Conservation (phyloP, 2,113 vertebrate species). For the Onychostoma macrolepis region DNA sequence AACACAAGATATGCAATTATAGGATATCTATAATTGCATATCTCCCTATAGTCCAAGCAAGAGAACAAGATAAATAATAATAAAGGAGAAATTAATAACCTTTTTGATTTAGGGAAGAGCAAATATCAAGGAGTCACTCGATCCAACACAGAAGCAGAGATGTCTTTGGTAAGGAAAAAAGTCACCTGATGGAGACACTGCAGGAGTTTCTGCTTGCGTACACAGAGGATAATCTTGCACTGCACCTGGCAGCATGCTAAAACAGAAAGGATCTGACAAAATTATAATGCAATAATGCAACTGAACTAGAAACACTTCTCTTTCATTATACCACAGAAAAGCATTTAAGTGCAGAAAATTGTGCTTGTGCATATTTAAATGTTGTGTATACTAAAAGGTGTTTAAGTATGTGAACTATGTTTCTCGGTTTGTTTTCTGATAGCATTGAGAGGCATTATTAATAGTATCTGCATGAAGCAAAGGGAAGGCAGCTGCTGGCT, state of each 20-base stretch:
- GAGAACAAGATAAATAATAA: too few relatives aligned
- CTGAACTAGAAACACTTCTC: not conserved
- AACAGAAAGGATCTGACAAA: not conserved
- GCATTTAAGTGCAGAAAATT: not conserved
- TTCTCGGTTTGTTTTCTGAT: conserved; percentile 41
- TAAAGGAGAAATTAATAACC: too few relatives aligned
- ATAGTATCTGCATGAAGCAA: conserved; percentile 47
- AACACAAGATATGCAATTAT: too few relatives aligned
- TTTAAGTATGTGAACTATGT: conserved; percentile 14
- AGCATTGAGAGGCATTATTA: conserved; percentile 51
- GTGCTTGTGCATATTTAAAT: not conserved
- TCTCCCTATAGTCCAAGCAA: too few relatives aligned
- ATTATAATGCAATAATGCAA: not conserved
- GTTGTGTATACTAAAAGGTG: not conserved
- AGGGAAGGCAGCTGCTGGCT: conserved; percentile 70
- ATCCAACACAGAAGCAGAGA: conserved; percentile 18
- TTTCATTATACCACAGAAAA: not conserved
- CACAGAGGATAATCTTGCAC: conserved; percentile 60
- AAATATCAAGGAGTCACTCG: conserved; percentile 20
- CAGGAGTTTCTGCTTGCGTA: conserved; percentile 51
- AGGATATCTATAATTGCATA: too few relatives aligned
- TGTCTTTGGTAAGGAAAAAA: conserved; percentile 51
- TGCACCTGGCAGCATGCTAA: conserved; percentile 25
- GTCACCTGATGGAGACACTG: conserved; percentile 49
- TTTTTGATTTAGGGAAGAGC: too few relatives aligned